Base-by-base conservation (phyloP, 2,797 vertebrate species). In the Cottoperca gobio region DNA sequence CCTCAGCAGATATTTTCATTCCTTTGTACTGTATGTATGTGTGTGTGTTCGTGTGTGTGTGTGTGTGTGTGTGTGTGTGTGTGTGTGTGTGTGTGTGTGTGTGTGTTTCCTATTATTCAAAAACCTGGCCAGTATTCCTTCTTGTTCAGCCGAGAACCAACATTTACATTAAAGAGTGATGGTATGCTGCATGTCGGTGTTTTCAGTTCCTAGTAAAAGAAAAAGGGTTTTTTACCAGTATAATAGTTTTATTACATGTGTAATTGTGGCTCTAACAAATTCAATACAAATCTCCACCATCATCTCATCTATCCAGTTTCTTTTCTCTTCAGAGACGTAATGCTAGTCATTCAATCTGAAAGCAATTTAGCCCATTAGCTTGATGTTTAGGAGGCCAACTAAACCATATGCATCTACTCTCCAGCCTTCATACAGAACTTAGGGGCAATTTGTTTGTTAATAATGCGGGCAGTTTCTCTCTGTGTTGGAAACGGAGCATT, bases 291-390 rank as follows among this genome's bases (percentile, higher is more conserved):
- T 77, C 76, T 75, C 49, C 45, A 53, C 58, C 65, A 70, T 82
- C 84, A 55, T 81, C 79, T 81, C 61, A 67, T 86, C 77, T 63
- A 62, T 83, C 74, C 62, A 68, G 83, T 89, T 87, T 87, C 68
- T 84, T 79, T 85, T 84, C 63, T 75, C 86, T 76, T 87, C 81
- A 81, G 59, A 37, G 26, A 79, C 9, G 12, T 62, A 82, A 86
- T 84, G 62, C 79, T 48, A 46, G 54, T 66, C 66, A 77, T 86
- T 87, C 86, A 91, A 79, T 92, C 91, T 91, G 90, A 91, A 85
- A 92, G 88, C 89, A 93, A 93, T 93, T 90, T 90, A 83, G 61
- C 53, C 87, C 78, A 88, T 92, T 90, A 89, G 83, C 66, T 74
- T 50, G 60, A 83, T 76, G 76, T 91, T 85, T 80, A 70, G 79